A percentile compares a stretch with the other conserved stretches of the same genome.
These are phyloP conservation scores for Pachycephus smyrnensis DNA, from an alignment of 2,888 invertebrate species.

Conservation along the genomic window DNA sequence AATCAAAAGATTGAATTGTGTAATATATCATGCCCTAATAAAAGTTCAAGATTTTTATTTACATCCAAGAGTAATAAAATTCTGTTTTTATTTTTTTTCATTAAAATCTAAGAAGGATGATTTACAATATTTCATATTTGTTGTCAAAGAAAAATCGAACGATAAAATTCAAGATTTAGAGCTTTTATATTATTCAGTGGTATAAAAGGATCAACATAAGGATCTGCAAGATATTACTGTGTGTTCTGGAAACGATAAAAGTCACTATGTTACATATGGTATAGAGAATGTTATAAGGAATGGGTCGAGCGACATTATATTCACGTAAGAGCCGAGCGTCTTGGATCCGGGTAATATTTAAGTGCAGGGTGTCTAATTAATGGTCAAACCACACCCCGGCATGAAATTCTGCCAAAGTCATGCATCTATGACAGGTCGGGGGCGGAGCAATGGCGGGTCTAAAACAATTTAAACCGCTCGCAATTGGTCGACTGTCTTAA, in stretches of 20 bases:
- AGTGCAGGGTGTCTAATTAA: constrained; percentile 36
- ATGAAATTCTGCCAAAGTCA: constrained; percentile 42
- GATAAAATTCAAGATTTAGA: neutral
- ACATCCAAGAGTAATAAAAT: neutral
- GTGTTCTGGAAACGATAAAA: neutral
- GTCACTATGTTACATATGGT: neutral
- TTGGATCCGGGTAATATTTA: neutral
- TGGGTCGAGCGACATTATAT: neutral
- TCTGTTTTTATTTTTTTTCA: neutral
- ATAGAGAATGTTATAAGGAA: neutral
- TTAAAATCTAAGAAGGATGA: neutral
- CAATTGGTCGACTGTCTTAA: constrained; percentile 56
- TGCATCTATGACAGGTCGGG: constrained; percentile 46
- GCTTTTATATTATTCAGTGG: neutral
- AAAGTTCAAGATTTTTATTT: neutral
- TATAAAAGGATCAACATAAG: neutral
- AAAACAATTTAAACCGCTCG: constrained; percentile 44
- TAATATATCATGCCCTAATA: neutral
- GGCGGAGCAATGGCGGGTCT: constrained; percentile 50
- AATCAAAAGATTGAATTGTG: neutral
- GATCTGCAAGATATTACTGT: neutral
- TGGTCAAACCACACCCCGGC: constrained; percentile 56
- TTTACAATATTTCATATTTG: neutral
- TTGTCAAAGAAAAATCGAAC: too few species aligned
- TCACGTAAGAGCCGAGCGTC: neutral